Base-by-base conservation (phyloP, 2,888 invertebrate genomes). In the Brenthis hecate region DNA sequence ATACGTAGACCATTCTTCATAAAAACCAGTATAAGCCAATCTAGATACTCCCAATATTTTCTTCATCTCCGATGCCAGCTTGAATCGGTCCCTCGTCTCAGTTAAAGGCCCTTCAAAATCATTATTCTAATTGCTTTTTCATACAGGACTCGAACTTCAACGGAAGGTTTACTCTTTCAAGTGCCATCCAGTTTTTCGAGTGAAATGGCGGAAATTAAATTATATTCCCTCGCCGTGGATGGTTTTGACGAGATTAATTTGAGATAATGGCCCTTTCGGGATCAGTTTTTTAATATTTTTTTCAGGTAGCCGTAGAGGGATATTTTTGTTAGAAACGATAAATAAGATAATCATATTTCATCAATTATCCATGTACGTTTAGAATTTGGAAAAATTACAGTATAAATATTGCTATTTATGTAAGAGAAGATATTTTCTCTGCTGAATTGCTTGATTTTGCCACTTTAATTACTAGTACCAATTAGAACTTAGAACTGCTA, bases 161-260 rank as follows among this genome's bases (percentile, higher is more conserved):
- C 62, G n/a, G 60, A 50, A 60, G 85, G 85, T 86, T 84, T 84
- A 83, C 83, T 84, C 81, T 85, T 84, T 86, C 84, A 80, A 91
- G 91, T 81, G 85, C 81, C 82, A 82, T 86, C 85, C 82, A 84
- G 83, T 81, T 83, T 82, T 81, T 80, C 74, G 75, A 80, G 82
- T 80, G 83, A 83, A 87, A 87, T 85, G 81, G 87, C 82, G 87
- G 85, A 89, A 88, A 91, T 91, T 90, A 86, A 88, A 90, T 91
- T 88, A 89, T 88, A 85, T 85, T 85, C 81, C 81, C 80, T 81
- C 78, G 77, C 75, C 78, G 72, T 78, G 79, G 78, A 79, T 79
- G 79, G 77, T 83, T 80, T 79, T 81, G 83, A 83, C 78, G 81
- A 82, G 84, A 86, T 86, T 87, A 87, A 82, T 81, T 78, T 76